Evolutionary conservation across 2,888 invertebrate genomes (phyloP).

Genomic region (Lapara coniferarum): DNA sequence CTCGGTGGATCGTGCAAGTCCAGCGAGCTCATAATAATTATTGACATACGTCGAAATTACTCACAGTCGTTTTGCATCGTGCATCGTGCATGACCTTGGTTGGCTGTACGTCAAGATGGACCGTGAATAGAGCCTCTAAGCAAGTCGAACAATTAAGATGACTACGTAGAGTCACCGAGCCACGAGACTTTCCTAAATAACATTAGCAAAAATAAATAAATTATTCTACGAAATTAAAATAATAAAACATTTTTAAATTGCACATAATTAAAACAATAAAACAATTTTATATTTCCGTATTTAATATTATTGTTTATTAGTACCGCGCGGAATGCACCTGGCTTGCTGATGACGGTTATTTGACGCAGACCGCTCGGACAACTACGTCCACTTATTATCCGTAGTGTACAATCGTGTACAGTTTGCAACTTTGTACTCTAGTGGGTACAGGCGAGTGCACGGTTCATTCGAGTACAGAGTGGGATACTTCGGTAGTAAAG

Average conservation of each 20-base stretch:
- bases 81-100: too few relatives aligned
- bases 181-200: neutral
- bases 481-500: too few relatives aligned
- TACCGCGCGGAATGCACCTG: constrained; percentile 51
- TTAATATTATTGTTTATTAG: constrained; percentile 23
- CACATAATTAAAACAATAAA: neutral
- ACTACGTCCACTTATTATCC: constrained; percentile 53
- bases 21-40: too few relatives aligned
- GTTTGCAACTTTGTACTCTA: constrained; percentile 1
- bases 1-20: too few relatives aligned
- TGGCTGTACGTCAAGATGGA: too few relatives aligned
- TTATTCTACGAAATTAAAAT: too few relatives aligned
- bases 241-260: neutral
- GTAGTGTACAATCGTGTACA: constrained; percentile 27
- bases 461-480: neutral
- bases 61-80: too few relatives aligned
- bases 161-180: too few relatives aligned
- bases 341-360: constrained; percentile 67
- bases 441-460: constrained; percentile 7
- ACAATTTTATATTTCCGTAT: constrained; percentile 11
- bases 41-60: too few relatives aligned
- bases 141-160: too few relatives aligned
- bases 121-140: too few relatives aligned
- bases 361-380: constrained; percentile 51
- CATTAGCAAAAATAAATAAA: too few relatives aligned